Evolutionary conservation across 2,888 invertebrate species (phyloP), one percentile per base, ranked within the genome.

Genomic region (Trissoscelio sp.): DNA sequence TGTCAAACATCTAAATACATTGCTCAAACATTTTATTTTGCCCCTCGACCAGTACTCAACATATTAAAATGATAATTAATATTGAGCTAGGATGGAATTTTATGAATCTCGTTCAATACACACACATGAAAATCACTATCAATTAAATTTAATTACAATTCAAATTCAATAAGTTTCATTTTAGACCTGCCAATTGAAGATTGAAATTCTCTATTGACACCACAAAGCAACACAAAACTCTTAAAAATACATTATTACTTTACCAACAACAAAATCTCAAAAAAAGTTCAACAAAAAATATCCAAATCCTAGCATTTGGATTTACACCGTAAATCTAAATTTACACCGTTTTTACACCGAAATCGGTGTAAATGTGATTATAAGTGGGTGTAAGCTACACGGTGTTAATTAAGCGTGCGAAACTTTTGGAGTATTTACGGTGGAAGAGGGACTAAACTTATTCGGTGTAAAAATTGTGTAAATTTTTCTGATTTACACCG

Each of bases 21-120:
- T 12, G 12, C 6, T 7, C 3, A n/a, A n/a, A 70, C 14, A 16
- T n/a, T 53, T 20, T 14, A 53, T 11, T 57, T 51, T 51, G 34
- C 22, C 28, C 12, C 46, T 75, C 34, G 28, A 18, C 24, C 3
- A 9, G 51, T 55, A 51, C 55, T 78, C 64, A 57, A 48, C 0
- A 58, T 70, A 64, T 64, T 31, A 16, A 22, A 67, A 58, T 39
- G 46, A 69, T 46, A 24, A 60, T 42, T 55, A 46, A 37, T 55
- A 48, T 11, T 42, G 18, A 62, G 14, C 16, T 48, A 58, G 66
- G 48, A 66, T 66, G 46, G 57, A 75, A 66, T 48, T n/a, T 58
- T 57, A 48, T 57, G 16, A 75, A 66, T 60, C 31, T 62, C 53
- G 20, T 58, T 55, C 24, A 34, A 28, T 46, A 53, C 34, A 69